Percentiles rank a stretch among this genome's conserved stretches.
Conservation (phyloP, 2,888 invertebrate genomes). For the Nycteola revayana region DNA sequence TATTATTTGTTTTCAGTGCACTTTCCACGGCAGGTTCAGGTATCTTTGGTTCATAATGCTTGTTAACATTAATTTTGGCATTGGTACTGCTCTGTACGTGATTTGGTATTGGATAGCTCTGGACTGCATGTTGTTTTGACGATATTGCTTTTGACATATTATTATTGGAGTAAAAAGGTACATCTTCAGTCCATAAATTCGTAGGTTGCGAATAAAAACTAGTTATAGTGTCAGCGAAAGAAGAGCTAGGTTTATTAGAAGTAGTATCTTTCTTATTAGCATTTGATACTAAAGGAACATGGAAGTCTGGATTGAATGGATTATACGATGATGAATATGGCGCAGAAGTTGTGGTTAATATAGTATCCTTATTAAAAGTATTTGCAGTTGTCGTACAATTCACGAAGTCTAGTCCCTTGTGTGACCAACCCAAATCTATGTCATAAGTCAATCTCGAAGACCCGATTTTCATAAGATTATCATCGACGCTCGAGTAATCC, state of each 20-base stretch:
- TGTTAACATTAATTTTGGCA: conserved; percentile 45
- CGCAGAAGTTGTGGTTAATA: conserved; percentile 57
- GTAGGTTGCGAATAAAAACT: conserved; percentile 70
- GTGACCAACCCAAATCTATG: conserved; percentile 76
- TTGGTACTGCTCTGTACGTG: conserved; percentile 45
- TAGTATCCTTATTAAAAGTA: conserved; percentile 65
- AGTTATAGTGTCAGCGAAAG: conserved; percentile 66
- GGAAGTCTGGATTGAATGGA: conserved; percentile 75
- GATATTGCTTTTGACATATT: conserved; percentile 53
- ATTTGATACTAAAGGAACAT: conserved; percentile 64
- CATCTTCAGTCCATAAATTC: conserved; percentile 71
- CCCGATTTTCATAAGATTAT: conserved; percentile 73
- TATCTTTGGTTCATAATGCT: conserved; percentile 58
- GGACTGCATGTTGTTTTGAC: conserved; percentile 47
- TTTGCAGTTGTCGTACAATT: conserved; percentile 60
- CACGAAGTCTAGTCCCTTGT: conserved; percentile 73
- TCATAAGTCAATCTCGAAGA: conserved; percentile 73
- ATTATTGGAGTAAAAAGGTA: conserved; percentile 65
- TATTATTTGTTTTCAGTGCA: conserved; percentile 48
- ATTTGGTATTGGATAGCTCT: conserved; percentile 57
- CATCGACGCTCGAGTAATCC: conserved; percentile 67
- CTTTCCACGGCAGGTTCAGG: conserved; percentile 40
- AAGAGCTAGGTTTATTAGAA: conserved; percentile 53
- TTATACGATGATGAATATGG: conserved; percentile 66
- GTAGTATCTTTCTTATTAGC: conserved; percentile 60